Base-by-base conservation (phyloP, 1,140 invertebrate genomes). In the Pogonomyrmex californicus region DNA sequence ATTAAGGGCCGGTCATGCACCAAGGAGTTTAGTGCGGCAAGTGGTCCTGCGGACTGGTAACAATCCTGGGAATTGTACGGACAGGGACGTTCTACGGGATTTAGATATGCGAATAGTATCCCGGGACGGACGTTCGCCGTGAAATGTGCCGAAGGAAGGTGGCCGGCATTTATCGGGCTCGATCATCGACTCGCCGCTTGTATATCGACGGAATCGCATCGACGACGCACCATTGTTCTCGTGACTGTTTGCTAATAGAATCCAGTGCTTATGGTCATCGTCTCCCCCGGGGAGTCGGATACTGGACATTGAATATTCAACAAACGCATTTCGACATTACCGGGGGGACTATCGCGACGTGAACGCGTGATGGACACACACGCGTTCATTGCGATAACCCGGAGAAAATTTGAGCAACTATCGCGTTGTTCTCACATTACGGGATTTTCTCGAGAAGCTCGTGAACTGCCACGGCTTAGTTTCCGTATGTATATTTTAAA, bases 141-240 rank as follows among this genome's bases (percentile, higher is more conserved):
- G 91, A 90, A 91, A 91, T 90, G 71, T 83, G 86, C 79, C 81
- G 76, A 90, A 90, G 81, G 62, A 91, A 91, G 78, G 60, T 91
- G 56, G 63, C 83, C 76, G 88, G 77, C 86, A 90, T 89, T 90
- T 90, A 89, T 90, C 77, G 88, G 70, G 33, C 83, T 88, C 49
- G 87, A 89, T 66, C 85, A 77, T 90, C 87, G 83, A 88, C 87
- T 89, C 71, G 58, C 75, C 62, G 75, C 88, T 86, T 87, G 65
- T 76, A 76, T 83, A 73, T 79, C 89, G 87, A 86, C 65, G 76
- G 83, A 87, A 88, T 79, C 60, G 75, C 68, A 75, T 62, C 90
- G 77, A 91, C 87, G 85, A 91, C 87, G 85, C 87, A 68, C 78
- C 58, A 87, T 91, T 91, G 89, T 88, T 88, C 85, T 81, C 75